These are phyloP conservation scores for Echinops telfairi DNA, from an alignment of 2,113 vertebrate species.

Conservation along the genomic window DNA sequence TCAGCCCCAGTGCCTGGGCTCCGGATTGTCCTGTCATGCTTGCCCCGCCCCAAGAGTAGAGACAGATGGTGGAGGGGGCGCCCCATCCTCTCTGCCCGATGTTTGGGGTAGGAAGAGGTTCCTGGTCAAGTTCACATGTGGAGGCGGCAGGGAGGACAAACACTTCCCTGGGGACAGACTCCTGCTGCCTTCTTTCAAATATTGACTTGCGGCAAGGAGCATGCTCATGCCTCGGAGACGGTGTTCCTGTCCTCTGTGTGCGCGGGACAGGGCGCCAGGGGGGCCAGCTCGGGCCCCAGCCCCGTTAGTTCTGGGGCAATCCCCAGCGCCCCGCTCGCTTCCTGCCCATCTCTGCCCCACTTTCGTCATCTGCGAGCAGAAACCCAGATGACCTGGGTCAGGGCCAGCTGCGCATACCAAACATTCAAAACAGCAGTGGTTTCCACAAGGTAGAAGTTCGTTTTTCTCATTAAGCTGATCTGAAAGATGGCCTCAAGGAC, in stretches of 20 bases:
- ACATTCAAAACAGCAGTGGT: neutral
- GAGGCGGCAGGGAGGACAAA: neutral
- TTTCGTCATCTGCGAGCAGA: neutral
- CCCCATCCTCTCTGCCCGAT: fast-evolving
- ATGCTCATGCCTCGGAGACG: neutral
- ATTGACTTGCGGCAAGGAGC: neutral
- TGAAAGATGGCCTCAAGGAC: neutral
- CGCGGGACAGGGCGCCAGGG: neutral
- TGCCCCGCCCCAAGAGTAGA: neutral
- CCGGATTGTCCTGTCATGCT: neutral
- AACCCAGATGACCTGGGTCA: neutral
- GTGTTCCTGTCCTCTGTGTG: no score
- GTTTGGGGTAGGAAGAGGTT: neutral
- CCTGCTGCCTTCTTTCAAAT: neutral
- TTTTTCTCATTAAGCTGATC: neutral
- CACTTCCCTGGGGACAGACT: neutral
- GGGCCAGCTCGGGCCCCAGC: neutral
- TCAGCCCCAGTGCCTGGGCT: neutral
- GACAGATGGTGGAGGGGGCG: fast-evolving
- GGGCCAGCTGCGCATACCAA: neutral
- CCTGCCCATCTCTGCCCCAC: neutral
- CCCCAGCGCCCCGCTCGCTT: no score
- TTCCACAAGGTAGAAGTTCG: neutral
- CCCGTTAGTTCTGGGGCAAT: no score
- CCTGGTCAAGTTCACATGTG: no score